phyloP scores from a whole-genome alignment of 2,113 vertebrate genomes.

The Hyperopisus bebe region DNA sequence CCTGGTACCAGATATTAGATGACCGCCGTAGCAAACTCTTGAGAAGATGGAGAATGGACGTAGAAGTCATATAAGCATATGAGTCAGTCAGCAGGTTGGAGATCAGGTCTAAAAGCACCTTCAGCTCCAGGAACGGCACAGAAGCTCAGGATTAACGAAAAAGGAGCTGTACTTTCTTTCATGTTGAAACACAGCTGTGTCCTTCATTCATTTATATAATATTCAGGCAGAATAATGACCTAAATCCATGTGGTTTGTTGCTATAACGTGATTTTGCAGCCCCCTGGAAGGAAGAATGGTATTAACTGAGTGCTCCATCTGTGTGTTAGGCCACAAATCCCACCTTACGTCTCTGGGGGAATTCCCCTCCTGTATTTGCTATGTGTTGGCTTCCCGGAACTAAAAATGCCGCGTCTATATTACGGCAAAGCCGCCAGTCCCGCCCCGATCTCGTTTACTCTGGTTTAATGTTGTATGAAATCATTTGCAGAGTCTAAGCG shows the following conservation, averaged over 20 bases:
- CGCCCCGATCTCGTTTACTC: conserved; percentile 1
- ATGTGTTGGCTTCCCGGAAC: conserved; percentile 42
- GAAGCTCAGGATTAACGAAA: neutral
- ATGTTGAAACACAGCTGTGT: neutral
- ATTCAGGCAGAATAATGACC: neutral
- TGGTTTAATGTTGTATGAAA: conserved; percentile 22
- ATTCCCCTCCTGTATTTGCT: conserved; percentile 55
- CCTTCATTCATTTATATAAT: neutral
- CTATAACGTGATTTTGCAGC: neutral
- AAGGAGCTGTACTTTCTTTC: neutral
- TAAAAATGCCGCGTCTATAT: conserved; percentile 13
- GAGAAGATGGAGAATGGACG: neutral
- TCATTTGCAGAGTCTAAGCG: conserved; percentile 10
- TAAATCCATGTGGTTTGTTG: neutral
- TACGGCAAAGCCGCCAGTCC: neutral
- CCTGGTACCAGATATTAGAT: neutral
- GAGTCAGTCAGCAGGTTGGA: neutral
- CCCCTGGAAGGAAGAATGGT: neutral
- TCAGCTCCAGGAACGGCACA: neutral
- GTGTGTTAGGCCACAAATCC: neutral
- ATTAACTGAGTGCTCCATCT: neutral
- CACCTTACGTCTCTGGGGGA: conserved; percentile 55
- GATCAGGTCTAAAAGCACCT: neutral
- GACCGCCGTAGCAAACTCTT: neutral
- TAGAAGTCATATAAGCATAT: neutral